These are phyloP conservation scores for Physocephala rufipes DNA, from an alignment of 2,888 invertebrate species.

Conservation along the genomic window DNA sequence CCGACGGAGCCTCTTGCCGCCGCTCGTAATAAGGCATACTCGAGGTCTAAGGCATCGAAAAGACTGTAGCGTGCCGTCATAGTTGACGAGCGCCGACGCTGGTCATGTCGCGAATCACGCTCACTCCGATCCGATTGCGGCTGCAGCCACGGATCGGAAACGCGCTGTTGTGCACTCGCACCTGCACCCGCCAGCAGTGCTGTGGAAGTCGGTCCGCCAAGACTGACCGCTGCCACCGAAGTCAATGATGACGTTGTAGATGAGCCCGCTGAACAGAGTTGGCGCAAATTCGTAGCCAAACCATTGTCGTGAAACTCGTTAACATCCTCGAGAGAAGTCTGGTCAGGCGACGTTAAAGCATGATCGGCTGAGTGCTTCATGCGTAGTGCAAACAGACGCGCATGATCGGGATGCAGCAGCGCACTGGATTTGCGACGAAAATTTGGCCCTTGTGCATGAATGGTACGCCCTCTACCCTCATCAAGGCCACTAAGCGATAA, in stretches of 20 bases:
- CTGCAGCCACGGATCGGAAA: slow-evolving; percentile 66
- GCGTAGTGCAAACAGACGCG: slow-evolving; percentile 69
- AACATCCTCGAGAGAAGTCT: slow-evolving; percentile 65
- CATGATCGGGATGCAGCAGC: slow-evolving; percentile 76
- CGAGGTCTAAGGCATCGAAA: slow-evolving; percentile 76
- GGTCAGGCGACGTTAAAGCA: slow-evolving; percentile 62
- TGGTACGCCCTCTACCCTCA: slow-evolving; percentile 31
- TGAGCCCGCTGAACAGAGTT: slow-evolving; percentile 67
- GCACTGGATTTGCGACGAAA: slow-evolving; percentile 70
- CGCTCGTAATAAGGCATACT: slow-evolving; percentile 75
- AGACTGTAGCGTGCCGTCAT: slow-evolving; percentile 74
- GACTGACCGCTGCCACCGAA: slow-evolving; percentile 66
- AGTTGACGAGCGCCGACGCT: slow-evolving; percentile 70
- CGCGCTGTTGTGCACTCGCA: slow-evolving; percentile 61
- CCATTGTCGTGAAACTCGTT: slow-evolving; percentile 67
- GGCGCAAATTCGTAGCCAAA: slow-evolving; percentile 59
- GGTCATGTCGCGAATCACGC: slow-evolving; percentile 60
- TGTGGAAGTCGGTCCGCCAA: slow-evolving; percentile 68
- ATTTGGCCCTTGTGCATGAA: slow-evolving; percentile 53
- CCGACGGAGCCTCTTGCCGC: slow-evolving; percentile 78
- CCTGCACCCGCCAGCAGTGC: slow-evolving; percentile 64
- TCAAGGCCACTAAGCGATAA: slow-evolving; percentile 55
- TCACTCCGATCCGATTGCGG: slow-evolving; percentile 62
- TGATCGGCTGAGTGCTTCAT: slow-evolving; percentile 64
- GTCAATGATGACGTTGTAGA: slow-evolving; percentile 72